These are phyloP conservation scores for Urosaurus nigricauda DNA, from an alignment of 2,797 vertebrate species.

Conservation along the genomic window DNA sequence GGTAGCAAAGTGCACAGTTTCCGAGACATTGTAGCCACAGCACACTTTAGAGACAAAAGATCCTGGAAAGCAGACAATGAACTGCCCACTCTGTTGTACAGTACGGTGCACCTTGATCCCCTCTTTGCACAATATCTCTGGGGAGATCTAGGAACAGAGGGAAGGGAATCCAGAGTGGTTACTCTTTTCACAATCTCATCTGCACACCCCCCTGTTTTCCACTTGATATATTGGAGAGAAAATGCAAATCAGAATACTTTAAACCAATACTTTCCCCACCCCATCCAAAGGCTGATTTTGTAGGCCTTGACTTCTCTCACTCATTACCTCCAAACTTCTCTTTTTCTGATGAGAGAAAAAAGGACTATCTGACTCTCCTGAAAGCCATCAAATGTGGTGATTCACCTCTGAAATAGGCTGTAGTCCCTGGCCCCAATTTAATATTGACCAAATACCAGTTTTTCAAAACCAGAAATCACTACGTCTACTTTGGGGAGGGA, in stretches of 20 bases:
- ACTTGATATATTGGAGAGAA: not conserved
- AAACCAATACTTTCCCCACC: no score
- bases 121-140: slow-evolving; percentile 95
- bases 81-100: slow-evolving; percentile 97
- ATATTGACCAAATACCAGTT: no score
- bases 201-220: not conserved
- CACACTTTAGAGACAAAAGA: slow-evolving; percentile 98
- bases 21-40: slow-evolving; percentile 98
- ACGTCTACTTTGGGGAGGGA: no score
- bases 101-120: slow-evolving; percentile 97
- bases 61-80: slow-evolving; percentile 97
- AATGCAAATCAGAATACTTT: not conserved
- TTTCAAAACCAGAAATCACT: no score
- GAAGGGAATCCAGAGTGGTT: not conserved
- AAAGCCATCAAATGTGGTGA: no score
- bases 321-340: not conserved
- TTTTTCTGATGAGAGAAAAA: not conserved
- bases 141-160: slow-evolving; percentile 88
- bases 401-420: no score
- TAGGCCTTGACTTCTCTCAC: not conserved
- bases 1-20: slow-evolving; percentile 99
- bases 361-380: no score
- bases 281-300: no score
- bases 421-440: no score
- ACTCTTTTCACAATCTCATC: not conserved